Percentiles rank a stretch among this genome's conserved stretches.
These are phyloP conservation scores for Blomia tropicalis DNA, from an alignment of 2,888 invertebrate genomes.

Conservation along the genomic window DNA sequence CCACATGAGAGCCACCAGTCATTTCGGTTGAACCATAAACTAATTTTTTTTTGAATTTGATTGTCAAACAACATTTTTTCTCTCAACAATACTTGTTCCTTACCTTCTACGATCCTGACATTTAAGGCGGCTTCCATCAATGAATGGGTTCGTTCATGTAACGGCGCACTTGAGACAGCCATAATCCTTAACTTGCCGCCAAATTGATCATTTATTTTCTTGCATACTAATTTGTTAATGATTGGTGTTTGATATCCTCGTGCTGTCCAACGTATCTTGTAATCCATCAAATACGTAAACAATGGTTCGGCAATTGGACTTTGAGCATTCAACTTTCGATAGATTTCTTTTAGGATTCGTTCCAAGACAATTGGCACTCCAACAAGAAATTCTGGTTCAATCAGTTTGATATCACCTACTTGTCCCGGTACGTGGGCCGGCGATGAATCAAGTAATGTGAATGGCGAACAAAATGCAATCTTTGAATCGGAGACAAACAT, in stretches of 20 bases:
- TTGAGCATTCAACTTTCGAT: constrained; percentile 62
- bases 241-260: constrained; percentile 24
- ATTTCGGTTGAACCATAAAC: constrained; percentile 78
- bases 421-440: constrained; percentile 67
- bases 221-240: constrained; percentile 43
- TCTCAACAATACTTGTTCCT: no score
- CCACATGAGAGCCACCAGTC: constrained; percentile 51
- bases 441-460: constrained; percentile 47
- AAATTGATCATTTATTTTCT: constrained; percentile 51
- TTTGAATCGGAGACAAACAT: constrained; percentile 40
- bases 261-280: constrained; percentile 47
- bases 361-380: constrained; percentile 91
- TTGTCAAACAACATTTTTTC: constrained; percentile 46
- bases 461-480: constrained; percentile 87
- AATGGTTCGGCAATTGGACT: constrained; percentile 60
- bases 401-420: constrained; percentile 75
- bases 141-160: constrained; percentile 83
- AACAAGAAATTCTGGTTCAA: constrained; percentile 82
- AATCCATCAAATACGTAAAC: constrained; percentile 84
- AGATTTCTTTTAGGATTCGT: constrained; percentile 87
- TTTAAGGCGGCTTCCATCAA: constrained; percentile 82
- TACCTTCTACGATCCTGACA: constrained; percentile 62
- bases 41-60: no score
- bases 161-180: constrained; percentile 82
- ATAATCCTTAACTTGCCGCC: constrained; percentile 77